A percentile compares a stretch with the other conserved stretches of the same genome.
These are phyloP conservation scores for Lota lota DNA, from an alignment of 2,113 vertebrate species.

Conservation along the genomic window DNA sequence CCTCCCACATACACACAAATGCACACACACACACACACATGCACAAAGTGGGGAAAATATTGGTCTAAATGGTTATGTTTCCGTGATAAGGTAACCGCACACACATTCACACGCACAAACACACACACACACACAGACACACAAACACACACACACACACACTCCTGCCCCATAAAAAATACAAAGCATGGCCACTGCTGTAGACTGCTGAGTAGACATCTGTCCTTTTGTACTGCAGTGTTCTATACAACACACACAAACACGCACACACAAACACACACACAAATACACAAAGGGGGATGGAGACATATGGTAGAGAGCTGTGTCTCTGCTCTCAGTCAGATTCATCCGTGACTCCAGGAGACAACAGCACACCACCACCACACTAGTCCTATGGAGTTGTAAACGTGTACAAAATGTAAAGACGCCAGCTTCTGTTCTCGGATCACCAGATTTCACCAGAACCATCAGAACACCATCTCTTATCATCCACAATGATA, in stretches of 20 bases:
- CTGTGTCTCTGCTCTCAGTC: too few species aligned
- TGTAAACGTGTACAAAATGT: too few species aligned
- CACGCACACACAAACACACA: not conserved
- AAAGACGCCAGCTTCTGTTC: too few species aligned
- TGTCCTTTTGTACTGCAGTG: constrained; percentile 42
- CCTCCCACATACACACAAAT: not conserved
- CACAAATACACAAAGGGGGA: not conserved
- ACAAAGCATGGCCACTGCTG: constrained; percentile 34
- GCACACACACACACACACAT: constrained; percentile 2
- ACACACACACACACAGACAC: not conserved
- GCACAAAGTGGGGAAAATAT: not conserved
- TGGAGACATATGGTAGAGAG: too few species aligned
- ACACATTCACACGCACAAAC: not conserved
- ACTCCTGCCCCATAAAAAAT: not conserved
- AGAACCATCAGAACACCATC: too few species aligned
- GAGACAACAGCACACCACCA: too few species aligned
- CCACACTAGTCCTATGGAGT: too few species aligned
- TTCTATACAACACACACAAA: constrained; percentile 1
- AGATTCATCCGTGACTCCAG: too few species aligned
- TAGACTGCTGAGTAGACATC: constrained; percentile 51
- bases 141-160: not conserved
- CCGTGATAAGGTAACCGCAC: not conserved
- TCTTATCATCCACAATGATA: too few species aligned
- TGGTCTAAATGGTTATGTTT: not conserved
- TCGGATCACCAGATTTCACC: too few species aligned